Base-by-base conservation (phyloP, 2,888 invertebrate genomes). In the Protonemura montana region DNA sequence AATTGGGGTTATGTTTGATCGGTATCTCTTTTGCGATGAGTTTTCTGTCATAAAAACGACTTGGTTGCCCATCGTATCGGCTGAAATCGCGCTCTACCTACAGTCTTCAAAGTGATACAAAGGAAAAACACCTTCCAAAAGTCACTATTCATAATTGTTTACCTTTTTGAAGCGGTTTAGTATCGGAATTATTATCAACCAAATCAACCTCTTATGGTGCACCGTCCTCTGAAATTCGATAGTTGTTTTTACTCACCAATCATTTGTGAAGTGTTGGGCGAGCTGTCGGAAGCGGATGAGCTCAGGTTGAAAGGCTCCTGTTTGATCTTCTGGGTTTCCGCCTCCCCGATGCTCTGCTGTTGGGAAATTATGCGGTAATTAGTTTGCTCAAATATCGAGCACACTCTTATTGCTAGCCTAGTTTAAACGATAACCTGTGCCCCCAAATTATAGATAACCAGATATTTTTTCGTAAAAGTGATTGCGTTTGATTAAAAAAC, bases 301-400 rank as follows among this genome's bases (percentile, higher is more conserved):
- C 90, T 83, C 85, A 90, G 88, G 86, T 90, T 90, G 87, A 89
- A 91, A 0, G 90, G 90, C 85, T 91, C 91, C 88, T 91, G 91
- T 83, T 91, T 91, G 88, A 91, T 91, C 88, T 91, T 91, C 85
- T 90, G 84, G 1, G 90, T 41, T 25, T 29, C 84, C 3, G 83
- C 77, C 26, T 83, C 84, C 16, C 85, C 87, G 42, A 87, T 76
- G 27, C 86, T 86, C 86, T 87, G 86, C 26, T 59, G 84, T 85
- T 16, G 30, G 28, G 6, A 35, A n/a, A 30, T 59, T 59, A 21
- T 21, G 59, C 13, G 59, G 13, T 59, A 28, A 81, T n/a, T 81
- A 30, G 10, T 28, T 21, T 59, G 6, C 21, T 59, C 35, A 35
- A 35, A 35, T 35, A 35, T 35, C 35, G 35, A 6, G 10, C 10